phyloP scores from a whole-genome alignment of 2,113 vertebrate genomes.

The Okapia johnstoni region DNA sequence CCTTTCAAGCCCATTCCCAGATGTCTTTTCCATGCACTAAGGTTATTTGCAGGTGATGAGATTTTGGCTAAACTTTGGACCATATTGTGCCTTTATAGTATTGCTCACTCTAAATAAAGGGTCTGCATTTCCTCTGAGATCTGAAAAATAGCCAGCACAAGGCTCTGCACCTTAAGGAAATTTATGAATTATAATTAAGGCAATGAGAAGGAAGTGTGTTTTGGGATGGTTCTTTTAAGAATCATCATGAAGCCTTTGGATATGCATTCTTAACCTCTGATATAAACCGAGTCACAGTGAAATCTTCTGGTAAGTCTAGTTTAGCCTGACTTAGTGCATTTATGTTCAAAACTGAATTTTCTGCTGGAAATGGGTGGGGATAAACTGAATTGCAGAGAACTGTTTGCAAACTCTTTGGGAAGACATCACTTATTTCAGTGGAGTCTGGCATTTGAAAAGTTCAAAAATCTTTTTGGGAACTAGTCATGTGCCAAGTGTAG shows the following conservation, averaged over 20 bases:
- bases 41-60: slow-evolving; percentile 30
- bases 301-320: background rate
- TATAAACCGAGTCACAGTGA: background rate
- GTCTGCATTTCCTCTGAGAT: slow-evolving; percentile 6
- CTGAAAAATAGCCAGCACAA: background rate
- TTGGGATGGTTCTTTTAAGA: background rate
- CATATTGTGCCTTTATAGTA: background rate
- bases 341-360: background rate
- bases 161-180: background rate
- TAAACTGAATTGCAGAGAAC: background rate
- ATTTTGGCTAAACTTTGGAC: slow-evolving; percentile 7
- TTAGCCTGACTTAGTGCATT: background rate
- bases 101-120: slow-evolving; percentile 33
- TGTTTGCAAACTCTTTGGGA: background rate
- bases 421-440: background rate
- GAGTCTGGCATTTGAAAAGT: background rate
- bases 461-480: background rate
- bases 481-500: background rate
- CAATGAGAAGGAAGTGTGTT: background rate
- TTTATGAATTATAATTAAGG: slow-evolving; percentile 22
- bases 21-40: slow-evolving; percentile 1
- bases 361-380: background rate
- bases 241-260: background rate
- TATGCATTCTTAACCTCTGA: background rate
- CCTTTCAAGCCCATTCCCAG: slow-evolving; percentile 1